Percentiles rank a stretch among this genome's conserved stretches.
Evolutionary conservation across 2,797 vertebrate genomes (phyloP).

Genomic region (Petrocephalus schoutedeni): DNA sequence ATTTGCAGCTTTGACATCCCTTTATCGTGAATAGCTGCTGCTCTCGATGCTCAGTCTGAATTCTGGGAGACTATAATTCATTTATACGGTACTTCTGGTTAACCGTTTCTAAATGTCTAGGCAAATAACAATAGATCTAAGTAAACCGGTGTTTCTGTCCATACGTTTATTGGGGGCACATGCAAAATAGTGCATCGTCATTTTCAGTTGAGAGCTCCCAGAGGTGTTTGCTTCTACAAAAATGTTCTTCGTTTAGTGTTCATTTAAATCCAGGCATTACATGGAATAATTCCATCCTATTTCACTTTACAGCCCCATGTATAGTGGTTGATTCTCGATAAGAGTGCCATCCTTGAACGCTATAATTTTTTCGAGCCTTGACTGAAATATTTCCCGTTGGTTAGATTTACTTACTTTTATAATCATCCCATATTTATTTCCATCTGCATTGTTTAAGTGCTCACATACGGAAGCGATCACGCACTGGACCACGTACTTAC

Average conservation of each 20-base stretch:
- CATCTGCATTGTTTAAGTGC: not conserved
- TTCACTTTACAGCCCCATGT: not conserved
- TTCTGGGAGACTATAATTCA: not conserved
- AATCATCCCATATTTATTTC: not conserved
- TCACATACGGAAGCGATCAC: not conserved
- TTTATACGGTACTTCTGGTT: not conserved
- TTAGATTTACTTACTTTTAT: slow-evolving; percentile 3
- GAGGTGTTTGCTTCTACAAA: not conserved
- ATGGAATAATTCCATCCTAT: not conserved
- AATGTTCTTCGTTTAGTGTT: not conserved
- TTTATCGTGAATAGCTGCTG: not conserved
- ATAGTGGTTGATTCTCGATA: not conserved
- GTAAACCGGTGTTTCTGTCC: not conserved
- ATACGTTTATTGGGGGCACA: not conserved
- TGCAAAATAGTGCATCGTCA: not conserved
- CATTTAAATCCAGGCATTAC: not conserved
- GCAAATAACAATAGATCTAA: not conserved
- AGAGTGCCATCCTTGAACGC: not conserved
- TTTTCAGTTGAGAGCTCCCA: not conserved
- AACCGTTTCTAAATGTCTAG: not conserved
- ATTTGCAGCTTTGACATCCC: not conserved
- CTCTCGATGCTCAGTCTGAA: not conserved
- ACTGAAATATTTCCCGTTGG: not conserved
- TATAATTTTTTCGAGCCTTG: not conserved
- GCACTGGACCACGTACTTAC: not conserved